Base-by-base conservation (phyloP, 2,888 invertebrate genomes). In the Luperina testacea region DNA sequence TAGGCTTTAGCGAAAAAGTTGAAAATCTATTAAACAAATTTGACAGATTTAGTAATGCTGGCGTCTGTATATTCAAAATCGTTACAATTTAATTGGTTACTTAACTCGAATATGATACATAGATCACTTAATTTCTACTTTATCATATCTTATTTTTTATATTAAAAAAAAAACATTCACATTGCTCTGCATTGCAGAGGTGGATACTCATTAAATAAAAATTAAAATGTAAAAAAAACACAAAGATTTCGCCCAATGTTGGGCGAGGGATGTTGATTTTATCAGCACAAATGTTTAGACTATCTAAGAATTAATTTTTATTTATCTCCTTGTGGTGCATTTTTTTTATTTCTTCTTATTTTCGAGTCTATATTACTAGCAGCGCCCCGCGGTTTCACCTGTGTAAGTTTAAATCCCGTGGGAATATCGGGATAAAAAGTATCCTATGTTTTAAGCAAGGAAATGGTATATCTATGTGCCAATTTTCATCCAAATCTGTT, bases 121-220 rank as follows among this genome's bases (percentile, higher is more conserved):
- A 82, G 75, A 83, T 82, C 82, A 89, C 77, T 86, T 88, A 86
- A 82, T 78, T 85, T 64, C 77, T 86, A 90, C 83, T 87, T 88
- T 88, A 85, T 80, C 72, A 5, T 78, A 72, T 20, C 7, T 72
- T 65, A 75, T 64, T 74, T 24, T 71, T 68, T 71, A 75, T 63
- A 48, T 53, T 57, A 57, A 45, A 63, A 69, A 70, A 45, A 32
- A 64, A 71, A 48, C 24, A 64, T 74, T 74, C 82, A 76, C 82
- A 24, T 45, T 42, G 17, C 27, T 63, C 72, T 68, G 76, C 63
- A 27, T 63, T 32, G 24, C 71, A 69, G 59, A 71, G 48, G 64
- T 70, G 72, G n/a, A 72, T 75, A 79, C 32, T 27, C 67, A 80
- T 61, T 64, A 11, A 38, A 65, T 51, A 63, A 72, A 82, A 72